Base-by-base conservation (phyloP, 2,797 vertebrate genomes). In the Lateolabrax maculatus region DNA sequence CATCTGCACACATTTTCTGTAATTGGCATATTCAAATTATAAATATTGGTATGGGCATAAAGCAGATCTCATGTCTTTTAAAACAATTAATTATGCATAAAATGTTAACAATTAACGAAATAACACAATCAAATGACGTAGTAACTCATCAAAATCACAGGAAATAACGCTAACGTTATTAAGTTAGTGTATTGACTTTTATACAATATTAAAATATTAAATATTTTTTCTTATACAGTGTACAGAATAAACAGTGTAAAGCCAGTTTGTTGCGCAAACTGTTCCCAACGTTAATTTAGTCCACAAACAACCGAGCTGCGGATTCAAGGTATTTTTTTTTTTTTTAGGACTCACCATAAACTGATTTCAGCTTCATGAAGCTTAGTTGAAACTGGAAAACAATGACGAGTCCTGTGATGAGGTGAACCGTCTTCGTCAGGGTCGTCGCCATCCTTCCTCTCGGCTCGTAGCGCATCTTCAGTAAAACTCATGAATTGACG, bases 321-420 rank as follows among this genome's bases (percentile, higher is more conserved):
- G 21, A 19, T 63, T 57, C 0, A 36, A 3, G 2, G 34, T n/a
- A 6, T 10, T 49, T 31, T 8, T 53, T 34, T 21, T 19, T 19
- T 25, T n/a, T n/a, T n/a, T 5, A 6, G 41, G 2, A 89, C 93
- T 93, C 79, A 95, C 95, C 93, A 62, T 49, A 41, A n/a, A 48
- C 79, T 0, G 72, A 31, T 52, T 73, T 80, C 2, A 86, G 58
- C 36, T 83, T 86, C 69, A 77, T 80, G 67, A 81, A 69, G 41
- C 64, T 81, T 3, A 86, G 77, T 3, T 90, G 90, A 74, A 90
- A 48, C 44, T 92, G 91, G 41, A 92, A 82, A 44, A 90, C 61
- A 19, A 92, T 34, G 5, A 91, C 46, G 62, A 93, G 78, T 56
- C 87, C 90, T 3, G 89, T 77, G 6, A 94, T 36, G 34, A 94